Evolutionary conservation across 2,888 invertebrate genomes (phyloP).

Genomic region (Macaria liturata): DNA sequence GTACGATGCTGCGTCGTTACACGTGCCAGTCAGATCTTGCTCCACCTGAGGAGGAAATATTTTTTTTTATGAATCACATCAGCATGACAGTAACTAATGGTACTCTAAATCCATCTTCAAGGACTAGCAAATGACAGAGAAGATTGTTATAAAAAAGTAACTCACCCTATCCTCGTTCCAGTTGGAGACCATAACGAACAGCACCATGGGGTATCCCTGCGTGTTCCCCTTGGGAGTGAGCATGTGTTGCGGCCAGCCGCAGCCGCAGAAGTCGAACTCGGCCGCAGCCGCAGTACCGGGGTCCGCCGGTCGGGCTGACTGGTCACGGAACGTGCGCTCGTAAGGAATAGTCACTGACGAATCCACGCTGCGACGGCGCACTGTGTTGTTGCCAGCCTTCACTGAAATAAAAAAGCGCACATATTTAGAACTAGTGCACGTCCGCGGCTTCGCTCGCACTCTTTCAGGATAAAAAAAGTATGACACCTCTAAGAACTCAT

Average conservation of each 20-base stretch:
- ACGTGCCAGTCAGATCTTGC: conserved; percentile 77
- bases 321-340: conserved; percentile 90
- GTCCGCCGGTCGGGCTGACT: conserved; percentile 83
- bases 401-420: too few relatives aligned
- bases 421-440: too few relatives aligned
- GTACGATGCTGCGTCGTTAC: conserved; percentile 86
- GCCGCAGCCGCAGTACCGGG: conserved; percentile 69
- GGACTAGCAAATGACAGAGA: too few relatives aligned
- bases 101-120: too few relatives aligned
- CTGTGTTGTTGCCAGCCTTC: conserved; percentile 85
- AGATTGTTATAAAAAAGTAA: conserved; percentile 1
- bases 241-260: conserved; percentile 94
- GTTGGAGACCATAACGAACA: conserved; percentile 91
- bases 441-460: too few relatives aligned
- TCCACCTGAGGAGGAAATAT: conserved; percentile 60
- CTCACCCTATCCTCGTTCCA: conserved; percentile 86
- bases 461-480: too few relatives aligned
- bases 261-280: conserved; percentile 92
- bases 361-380: conserved; percentile 86
- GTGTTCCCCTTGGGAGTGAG: conserved; percentile 88
- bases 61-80: too few relatives aligned
- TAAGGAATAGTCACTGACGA: conserved; percentile 93
- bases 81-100: too few relatives aligned
- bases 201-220: conserved; percentile 85
- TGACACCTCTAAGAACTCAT: too few relatives aligned